Evolutionary conservation across 2,113 vertebrate species (phyloP).

Genomic region (Oreochromis tanganicae): DNA sequence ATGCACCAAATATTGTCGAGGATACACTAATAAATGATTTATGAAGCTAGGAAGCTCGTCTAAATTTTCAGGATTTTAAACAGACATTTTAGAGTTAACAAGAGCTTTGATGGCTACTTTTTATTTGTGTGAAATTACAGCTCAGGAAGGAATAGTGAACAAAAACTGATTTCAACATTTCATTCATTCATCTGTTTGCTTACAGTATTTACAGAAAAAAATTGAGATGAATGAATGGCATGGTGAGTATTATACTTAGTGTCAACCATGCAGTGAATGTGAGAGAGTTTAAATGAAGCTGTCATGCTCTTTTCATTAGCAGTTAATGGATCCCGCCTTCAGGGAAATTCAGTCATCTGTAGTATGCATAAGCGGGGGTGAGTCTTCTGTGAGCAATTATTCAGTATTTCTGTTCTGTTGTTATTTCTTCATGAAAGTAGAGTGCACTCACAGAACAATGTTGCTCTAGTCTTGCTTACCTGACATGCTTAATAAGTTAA

Average conservation of each 20-base stretch:
- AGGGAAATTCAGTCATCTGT: background rate
- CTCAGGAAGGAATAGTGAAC: background rate
- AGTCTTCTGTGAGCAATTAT: background rate
- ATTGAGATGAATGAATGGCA: background rate
- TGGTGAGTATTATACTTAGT: background rate
- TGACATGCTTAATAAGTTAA: background rate
- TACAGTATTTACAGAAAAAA: background rate
- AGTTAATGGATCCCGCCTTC: background rate
- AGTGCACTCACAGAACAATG: background rate
- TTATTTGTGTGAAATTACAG: background rate
- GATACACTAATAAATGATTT: background rate
- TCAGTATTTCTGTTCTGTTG: background rate
- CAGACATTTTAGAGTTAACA: background rate
- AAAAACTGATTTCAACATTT: background rate
- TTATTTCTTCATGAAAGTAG: background rate
- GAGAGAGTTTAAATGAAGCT: background rate
- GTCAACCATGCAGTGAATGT: background rate
- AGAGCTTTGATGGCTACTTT: background rate
- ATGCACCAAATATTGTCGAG: background rate
- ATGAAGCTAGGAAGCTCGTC: background rate
- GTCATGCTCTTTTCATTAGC: background rate
- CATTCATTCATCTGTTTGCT: background rate
- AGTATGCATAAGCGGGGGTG: background rate
- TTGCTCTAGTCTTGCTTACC: background rate
- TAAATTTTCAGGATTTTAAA: background rate